Conservation (phyloP, 53 echinoderm and acorn worm genomes). For the Apostichopus leukothele region DNA sequence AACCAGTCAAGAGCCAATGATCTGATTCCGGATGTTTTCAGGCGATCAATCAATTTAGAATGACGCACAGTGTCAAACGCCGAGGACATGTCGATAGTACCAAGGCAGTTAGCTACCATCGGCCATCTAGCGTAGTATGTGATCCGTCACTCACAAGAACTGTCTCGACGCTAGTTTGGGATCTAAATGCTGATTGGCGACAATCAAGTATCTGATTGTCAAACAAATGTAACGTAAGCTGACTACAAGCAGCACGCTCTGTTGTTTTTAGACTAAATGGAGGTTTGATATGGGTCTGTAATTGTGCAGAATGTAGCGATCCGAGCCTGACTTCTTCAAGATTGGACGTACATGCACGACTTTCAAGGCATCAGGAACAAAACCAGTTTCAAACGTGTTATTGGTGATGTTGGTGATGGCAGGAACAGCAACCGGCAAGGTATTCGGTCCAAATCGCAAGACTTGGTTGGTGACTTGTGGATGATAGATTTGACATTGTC, state of each 20-base stretch:
- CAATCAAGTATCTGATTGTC: neutral
- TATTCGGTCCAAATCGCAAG: neutral
- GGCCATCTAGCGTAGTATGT: neutral
- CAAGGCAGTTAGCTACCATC: slow-evolving; percentile 40
- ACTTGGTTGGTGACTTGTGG: neutral
- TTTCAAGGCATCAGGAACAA: neutral
- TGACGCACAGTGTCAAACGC: slow-evolving; percentile 57
- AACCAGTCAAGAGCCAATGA: slow-evolving; percentile 45
- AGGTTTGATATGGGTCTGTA: slow-evolving; percentile 7
- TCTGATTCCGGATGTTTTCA: slow-evolving; percentile 17
- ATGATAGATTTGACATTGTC: no score
- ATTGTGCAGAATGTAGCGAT: neutral
- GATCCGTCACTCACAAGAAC: neutral
- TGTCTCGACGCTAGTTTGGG: neutral
- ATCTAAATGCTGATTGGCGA: neutral
- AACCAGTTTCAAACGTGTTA: neutral
- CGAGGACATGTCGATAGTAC: slow-evolving; percentile 44
- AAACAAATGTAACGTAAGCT: neutral
- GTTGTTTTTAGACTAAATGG: neutral
- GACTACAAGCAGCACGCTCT: neutral
- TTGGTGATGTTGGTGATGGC: neutral
- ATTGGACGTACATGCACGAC: neutral
- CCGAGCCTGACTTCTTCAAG: neutral
- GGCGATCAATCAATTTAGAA: slow-evolving; percentile 31
- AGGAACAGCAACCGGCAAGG: neutral